Evolutionary conservation across 2,113 vertebrate species (phyloP).

Genomic region (Chaetodon auriga): DNA sequence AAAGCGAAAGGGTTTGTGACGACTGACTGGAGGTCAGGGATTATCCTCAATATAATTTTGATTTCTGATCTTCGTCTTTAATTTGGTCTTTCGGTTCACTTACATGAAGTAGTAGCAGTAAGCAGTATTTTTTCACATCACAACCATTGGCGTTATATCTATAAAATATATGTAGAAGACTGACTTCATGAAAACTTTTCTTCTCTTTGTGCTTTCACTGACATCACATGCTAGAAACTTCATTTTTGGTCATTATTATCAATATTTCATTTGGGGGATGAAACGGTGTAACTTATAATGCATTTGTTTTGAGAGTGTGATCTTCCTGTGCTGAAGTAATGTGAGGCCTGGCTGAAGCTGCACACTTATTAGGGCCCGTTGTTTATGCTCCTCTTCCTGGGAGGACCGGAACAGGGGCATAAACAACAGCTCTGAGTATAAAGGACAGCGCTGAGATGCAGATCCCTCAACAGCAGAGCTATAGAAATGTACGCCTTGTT

Average conservation of each 20-base stretch:
- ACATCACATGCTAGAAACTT: neutral
- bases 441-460: constrained; percentile 57
- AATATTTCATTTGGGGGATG: neutral
- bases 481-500: constrained; percentile 74
- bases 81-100: too few relatives aligned
- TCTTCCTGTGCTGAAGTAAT: neutral
- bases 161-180: too few relatives aligned
- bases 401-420: constrained; percentile 16
- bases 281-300: neutral
- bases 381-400: constrained; percentile 31
- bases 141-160: too few relatives aligned
- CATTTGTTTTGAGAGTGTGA: neutral
- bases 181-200: neutral
- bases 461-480: constrained; percentile 65
- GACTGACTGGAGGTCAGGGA: neutral
- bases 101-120: too few relatives aligned
- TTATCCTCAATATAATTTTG: neutral
- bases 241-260: neutral
- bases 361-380: constrained; percentile 46
- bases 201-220: neutral
- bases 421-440: constrained; percentile 20
- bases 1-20: neutral
- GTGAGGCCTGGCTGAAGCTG: constrained; percentile 12
- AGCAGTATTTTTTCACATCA: too few relatives aligned
- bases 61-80: neutral